Conservation (phyloP, 2,888 invertebrate species). For the Abrostola triplasia region DNA sequence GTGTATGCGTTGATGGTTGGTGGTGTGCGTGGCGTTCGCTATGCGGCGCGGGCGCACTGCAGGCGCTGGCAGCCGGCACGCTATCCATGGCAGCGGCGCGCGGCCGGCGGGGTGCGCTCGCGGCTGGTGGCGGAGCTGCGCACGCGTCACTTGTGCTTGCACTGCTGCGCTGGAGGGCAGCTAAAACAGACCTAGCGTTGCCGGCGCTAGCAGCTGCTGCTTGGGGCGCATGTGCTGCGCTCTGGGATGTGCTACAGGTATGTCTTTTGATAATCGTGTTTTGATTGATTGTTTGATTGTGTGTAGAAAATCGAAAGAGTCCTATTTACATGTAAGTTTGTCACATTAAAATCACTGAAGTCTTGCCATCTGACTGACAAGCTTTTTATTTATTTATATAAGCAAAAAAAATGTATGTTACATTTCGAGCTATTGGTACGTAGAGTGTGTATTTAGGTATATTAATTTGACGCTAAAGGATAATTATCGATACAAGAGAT, state of each 20-base stretch:
- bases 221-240: conserved; percentile 95
- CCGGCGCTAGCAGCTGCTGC: conserved; percentile 95
- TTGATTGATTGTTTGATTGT: too few species aligned
- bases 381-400: not conserved
- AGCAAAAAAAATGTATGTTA: too few species aligned
- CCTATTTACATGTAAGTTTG: too few species aligned
- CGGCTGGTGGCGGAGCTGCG: conserved; percentile 94
- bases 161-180: conserved; percentile 93
- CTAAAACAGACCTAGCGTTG: conserved; percentile 93
- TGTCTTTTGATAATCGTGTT: too few species aligned
- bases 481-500: too few species aligned
- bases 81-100: conserved; percentile 94
- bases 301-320: too few species aligned
- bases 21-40: conserved; percentile 92
- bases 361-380: too few species aligned
- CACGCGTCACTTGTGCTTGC: conserved; percentile 94
- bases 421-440: too few species aligned
- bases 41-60: conserved; percentile 92
- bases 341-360: too few species aligned
- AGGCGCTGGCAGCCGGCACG: conserved; percentile 93
- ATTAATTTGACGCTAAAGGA: too few species aligned
- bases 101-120: conserved; percentile 91
- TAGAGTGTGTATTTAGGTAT: too few species aligned
- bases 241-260: conserved; percentile 93
- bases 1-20: conserved; percentile 94